phyloP scores from a whole-genome alignment of 2,113 vertebrate genomes.

The Cynopterus brachyotis region DNA sequence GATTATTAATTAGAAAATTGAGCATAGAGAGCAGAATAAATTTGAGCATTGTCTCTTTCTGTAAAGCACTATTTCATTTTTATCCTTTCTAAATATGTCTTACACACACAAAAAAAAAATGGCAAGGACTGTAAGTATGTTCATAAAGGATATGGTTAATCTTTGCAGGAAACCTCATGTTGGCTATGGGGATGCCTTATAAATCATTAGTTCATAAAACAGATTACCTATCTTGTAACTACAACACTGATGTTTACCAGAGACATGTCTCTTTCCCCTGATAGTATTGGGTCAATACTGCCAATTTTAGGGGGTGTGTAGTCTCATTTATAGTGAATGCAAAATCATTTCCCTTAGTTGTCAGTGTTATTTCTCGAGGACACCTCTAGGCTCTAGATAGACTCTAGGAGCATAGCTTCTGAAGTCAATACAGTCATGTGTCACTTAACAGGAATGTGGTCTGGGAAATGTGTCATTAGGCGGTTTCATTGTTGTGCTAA shows the following conservation, averaged over 20 bases:
- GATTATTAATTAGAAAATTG: slow-evolving; percentile 27
- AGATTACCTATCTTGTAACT: background rate
- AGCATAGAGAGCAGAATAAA: background rate
- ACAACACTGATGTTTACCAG: background rate
- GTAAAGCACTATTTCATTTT: background rate
- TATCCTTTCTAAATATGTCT: slow-evolving; percentile 19
- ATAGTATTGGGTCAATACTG: background rate
- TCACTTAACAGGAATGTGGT: too few relatives aligned
- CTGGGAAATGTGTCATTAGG: background rate
- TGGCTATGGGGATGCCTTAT: background rate
- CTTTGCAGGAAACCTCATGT: background rate
- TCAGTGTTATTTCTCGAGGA: background rate
- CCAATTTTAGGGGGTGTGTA: background rate
- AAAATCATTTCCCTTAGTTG: slow-evolving; percentile 10
- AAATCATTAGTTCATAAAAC: background rate
- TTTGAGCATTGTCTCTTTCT: background rate
- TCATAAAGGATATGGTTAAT: background rate
- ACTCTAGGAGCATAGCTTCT: background rate
- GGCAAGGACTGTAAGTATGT: background rate
- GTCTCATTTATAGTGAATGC: background rate
- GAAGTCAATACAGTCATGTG: background rate
- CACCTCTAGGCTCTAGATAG: background rate
- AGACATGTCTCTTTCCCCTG: background rate
- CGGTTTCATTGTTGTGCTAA: background rate
- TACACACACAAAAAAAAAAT: background rate